These are phyloP conservation scores for Stomatorhinus ivindoensis DNA, from an alignment of 2,113 vertebrate species.

Conservation along the genomic window DNA sequence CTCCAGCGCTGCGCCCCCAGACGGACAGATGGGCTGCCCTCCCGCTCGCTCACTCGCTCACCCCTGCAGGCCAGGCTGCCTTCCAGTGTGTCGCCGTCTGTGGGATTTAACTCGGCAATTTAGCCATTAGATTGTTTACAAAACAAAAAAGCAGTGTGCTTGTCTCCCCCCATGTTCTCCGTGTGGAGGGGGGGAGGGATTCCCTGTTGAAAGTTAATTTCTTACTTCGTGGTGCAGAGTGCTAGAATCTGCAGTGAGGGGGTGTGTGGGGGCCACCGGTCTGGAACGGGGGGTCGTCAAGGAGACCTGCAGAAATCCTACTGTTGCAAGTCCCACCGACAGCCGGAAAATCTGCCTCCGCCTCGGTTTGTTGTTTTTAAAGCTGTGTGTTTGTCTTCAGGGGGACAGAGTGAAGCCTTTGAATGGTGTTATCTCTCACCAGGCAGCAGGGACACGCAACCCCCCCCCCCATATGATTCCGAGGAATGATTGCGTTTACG, in stretches of 20 bases:
- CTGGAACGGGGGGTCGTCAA: neutral
- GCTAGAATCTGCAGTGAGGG: neutral
- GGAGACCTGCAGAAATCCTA: neutral
- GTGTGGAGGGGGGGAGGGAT: neutral
- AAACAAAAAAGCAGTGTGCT: neutral
- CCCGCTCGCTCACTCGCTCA: conserved; percentile 31
- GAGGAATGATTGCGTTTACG: neutral
- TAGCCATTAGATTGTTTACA: neutral
- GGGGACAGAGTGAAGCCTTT: neutral
- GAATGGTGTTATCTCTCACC: neutral
- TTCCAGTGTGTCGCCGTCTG: neutral
- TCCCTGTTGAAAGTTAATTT: neutral
- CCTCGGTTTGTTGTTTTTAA: neutral
- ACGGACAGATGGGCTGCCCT: conserved; percentile 55
- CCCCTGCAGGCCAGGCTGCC: neutral
- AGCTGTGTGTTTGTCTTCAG: neutral
- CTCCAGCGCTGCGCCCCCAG: conserved; percentile 41
- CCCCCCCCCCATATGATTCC: neutral
- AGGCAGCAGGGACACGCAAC: neutral
- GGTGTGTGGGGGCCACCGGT: neutral
- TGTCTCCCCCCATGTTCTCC: neutral
- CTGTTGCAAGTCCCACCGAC: neutral
- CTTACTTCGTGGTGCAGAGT: neutral
- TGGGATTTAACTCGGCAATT: neutral
- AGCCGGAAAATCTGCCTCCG: neutral